Base-by-base conservation (phyloP, 2,797 vertebrate species). In the Sardinella longiceps region DNA sequence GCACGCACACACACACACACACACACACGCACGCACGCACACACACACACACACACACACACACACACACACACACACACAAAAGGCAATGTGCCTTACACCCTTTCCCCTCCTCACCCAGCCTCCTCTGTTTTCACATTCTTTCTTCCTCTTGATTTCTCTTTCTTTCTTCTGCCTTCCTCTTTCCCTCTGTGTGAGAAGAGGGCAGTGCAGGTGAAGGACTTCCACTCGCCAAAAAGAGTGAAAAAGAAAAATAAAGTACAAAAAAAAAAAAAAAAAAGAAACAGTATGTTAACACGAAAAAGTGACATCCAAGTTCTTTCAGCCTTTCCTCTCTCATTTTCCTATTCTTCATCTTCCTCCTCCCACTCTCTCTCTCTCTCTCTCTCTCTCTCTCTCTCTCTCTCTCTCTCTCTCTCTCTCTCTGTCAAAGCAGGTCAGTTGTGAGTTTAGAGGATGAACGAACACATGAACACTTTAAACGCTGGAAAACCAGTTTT, bases 181-280 rank as follows among this genome's bases (percentile, higher is more conserved):
- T 37, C 66, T 14, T 20, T 74, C 14, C 14, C 14, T 37, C 30
- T 33, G 63, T 70, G 15, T 30, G 4, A 0, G 30, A 30, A 74
- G 30, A 20, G 70, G 70, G 37, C 70, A 77, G 33, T 33, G 5
- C 33, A 77, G 70, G 70, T 77, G 33, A 77, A 77, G 70, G 70
- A 18, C 70, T 39, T 23, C 70, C 15, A 77, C 37, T 77, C 70
- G 3, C 70, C 23, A 77, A 43, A 77, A 23, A 25, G 56, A 25
- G n/a, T 60, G 56, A 77, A 77, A 43, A 43, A 77, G 18, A n/a
- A n/a, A n/a, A n/a, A 14, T 23, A 25, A 1, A 25, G n/a, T 9
- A 60, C 23, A 60, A 0, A 60, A 15, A 66, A 15, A 18, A 33
- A 5, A 70, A 70, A 43, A 43, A 23, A 7, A 77, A 43, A 18